Evolutionary conservation across 2,797 vertebrate species (phyloP), one percentile per base, ranked within the genome.

Genomic region (Lacerta bilineata): DNA sequence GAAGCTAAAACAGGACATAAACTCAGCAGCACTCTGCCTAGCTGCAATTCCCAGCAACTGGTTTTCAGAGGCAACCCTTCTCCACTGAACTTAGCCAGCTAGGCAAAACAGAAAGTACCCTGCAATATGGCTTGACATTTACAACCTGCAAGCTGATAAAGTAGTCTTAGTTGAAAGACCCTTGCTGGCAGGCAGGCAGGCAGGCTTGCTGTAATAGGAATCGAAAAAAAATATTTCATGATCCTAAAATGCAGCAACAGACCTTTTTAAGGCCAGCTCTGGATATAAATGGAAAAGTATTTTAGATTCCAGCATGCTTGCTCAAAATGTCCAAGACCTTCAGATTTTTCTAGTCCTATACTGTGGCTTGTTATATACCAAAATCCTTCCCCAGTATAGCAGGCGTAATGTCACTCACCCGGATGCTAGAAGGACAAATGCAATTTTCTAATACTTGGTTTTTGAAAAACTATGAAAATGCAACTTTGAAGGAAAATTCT

Each of bases 81-180:
- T 46, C 4, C 27, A 83, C 8, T 9, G 15, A 3, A 7, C 59
- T 18, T 41, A 9, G 78, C 23, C 29, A 71, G 41, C 7, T n/a
- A 69, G 17, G 29, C 29, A 41, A 71, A 83, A 33, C 27, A 17
- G 23, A 66, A 81, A 66, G 59, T 55, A 27, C 39, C 33, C 13
- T 39, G 15, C 25, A 68, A 29, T 43, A 13, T 69, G 3, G 50
- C 50, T 59, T 59, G 46, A 59, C 23, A 13, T 46, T 83, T 69
- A 83, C 66, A 80, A 80, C 50, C 41, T 43, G 69, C 25, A 75
- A 84, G 23, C 20, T 15, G 46, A 84, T 50, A 74, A 33, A 83
- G 43, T 83, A 29, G 41, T 33, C 27, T 46, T 69, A 29, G 13
- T 15, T n/a, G 64, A 83, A 69, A 17, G 27, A 25, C 6, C 18